Conservation (phyloP, 2,113 vertebrate species). For the Vidua macroura region DNA sequence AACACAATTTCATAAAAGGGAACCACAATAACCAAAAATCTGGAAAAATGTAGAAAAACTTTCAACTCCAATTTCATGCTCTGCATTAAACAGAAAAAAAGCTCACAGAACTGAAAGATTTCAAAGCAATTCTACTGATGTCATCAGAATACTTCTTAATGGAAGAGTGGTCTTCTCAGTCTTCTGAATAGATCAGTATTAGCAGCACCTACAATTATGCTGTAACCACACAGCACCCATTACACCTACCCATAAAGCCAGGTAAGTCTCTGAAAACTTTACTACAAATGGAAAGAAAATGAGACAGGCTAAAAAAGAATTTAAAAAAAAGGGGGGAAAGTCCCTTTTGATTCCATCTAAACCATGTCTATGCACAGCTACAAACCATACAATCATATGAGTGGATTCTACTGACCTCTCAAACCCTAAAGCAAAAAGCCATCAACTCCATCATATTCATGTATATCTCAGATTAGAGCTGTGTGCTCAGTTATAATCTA, state of each 20-base stretch:
- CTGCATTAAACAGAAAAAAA: background rate
- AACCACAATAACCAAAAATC: background rate
- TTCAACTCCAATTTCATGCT: background rate
- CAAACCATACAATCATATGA: background rate
- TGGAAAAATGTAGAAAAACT: background rate
- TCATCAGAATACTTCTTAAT: background rate
- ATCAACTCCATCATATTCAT: background rate
- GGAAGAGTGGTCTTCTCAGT: background rate
- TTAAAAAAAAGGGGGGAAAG: rapidly evolving
- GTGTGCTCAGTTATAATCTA: background rate
- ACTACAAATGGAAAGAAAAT: background rate
- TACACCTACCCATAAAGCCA: background rate
- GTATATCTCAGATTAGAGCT: background rate
- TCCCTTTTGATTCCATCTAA: background rate
- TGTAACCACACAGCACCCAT: background rate
- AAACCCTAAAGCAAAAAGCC: background rate
- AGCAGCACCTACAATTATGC: background rate
- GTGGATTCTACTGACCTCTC: background rate
- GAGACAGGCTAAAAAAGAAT: background rate
- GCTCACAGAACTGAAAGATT: background rate
- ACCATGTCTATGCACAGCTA: background rate
- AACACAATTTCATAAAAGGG: background rate
- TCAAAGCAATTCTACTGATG: background rate
- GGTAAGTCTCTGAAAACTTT: background rate
- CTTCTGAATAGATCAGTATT: background rate